Evolutionary conservation across 37 sponge, comb jelly and placozoan species (phyloP), one percentile per base, ranked within the genome.

Genomic region (Chondrosia reniformis): DNA sequence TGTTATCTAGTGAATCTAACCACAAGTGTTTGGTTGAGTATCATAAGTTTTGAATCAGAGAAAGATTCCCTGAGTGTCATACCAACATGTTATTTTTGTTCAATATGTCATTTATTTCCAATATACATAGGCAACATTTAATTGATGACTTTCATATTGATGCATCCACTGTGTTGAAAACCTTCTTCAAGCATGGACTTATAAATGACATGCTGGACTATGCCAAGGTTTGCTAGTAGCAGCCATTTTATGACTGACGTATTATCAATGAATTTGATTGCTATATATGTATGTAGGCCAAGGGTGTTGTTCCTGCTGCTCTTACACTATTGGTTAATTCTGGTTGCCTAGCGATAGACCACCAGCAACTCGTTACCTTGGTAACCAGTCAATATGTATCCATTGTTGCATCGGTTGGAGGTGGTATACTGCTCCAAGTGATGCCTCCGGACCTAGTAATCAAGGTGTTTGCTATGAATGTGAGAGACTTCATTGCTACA

Each of bases 141-240:
- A 25, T 69, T 40, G 72, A 69, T 39, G 72, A 69, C 12, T 69
- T 69, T 44, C 72, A 38, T 12, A 24, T 69, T 41, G 41, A 39
- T 34, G 10, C 72, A 34, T 41, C 39, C 8, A 6, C 3, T 15
- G 72, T 69, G 43, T 76, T 91, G 81, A 83, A 91, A 54, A 32
- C 83, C n/a, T 45, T 91, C 31, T 25, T 86, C n/a, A 43, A 62
- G 13, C 71, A 74, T 63, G 87, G 87, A 0, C 76, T 91, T 39
- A 80, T 79, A 24, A 88, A 83, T 27, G 86, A 86, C 54, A 66
- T 86, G 49, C 40, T 91, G 76, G 87, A 86, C 15, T 42, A 86
- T 52, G 92, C 87, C 33, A 86, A 86, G 67, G 90, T 90, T 24
- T 31, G 49, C 9, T 10, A 33, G 75, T 43, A 36, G 46, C n/a